Evolutionary conservation across 2,888 invertebrate species (phyloP).

Genomic region (Cheilosia pagana): DNA sequence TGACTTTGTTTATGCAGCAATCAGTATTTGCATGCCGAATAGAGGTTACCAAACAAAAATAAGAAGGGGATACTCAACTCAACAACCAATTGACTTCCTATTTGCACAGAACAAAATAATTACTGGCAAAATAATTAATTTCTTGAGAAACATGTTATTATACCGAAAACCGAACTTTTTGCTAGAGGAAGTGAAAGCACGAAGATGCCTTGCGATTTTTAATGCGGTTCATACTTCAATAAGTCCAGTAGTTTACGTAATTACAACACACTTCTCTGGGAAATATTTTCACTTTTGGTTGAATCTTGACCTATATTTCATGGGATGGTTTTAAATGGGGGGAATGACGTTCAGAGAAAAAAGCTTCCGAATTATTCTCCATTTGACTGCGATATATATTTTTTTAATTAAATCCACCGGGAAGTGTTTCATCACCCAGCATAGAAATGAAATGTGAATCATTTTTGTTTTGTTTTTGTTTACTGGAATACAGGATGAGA

Average conservation of each 20-base stretch:
- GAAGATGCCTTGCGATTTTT: background rate
- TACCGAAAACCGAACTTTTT: background rate
- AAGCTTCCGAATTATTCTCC: slow-evolving; percentile 38
- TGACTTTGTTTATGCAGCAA: too few species aligned
- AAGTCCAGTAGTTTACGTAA: slow-evolving; percentile 23
- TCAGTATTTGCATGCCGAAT: too few species aligned
- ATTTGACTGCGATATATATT: slow-evolving; percentile 53
- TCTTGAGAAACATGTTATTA: background rate
- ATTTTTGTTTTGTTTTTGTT: slow-evolving; percentile 15
- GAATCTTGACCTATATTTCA: slow-evolving; percentile 58
- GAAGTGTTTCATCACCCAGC: slow-evolving; percentile 31
- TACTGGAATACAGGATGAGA: background rate
- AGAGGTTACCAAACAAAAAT: too few species aligned
- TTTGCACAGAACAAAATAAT: background rate
- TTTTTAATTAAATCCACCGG: slow-evolving; percentile 54
- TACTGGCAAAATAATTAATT: too few species aligned
- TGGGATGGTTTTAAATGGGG: background rate
- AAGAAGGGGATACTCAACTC: background rate
- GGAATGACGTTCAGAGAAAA: slow-evolving; percentile 17
- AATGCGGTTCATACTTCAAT: background rate
- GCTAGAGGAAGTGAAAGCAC: background rate
- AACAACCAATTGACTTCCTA: background rate
- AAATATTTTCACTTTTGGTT: slow-evolving; percentile 34
- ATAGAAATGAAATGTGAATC: slow-evolving; percentile 42
- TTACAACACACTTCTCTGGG: slow-evolving; percentile 15